Conservation (phyloP, 2,797 vertebrate genomes). For the Peromyscus eremicus region DNA sequence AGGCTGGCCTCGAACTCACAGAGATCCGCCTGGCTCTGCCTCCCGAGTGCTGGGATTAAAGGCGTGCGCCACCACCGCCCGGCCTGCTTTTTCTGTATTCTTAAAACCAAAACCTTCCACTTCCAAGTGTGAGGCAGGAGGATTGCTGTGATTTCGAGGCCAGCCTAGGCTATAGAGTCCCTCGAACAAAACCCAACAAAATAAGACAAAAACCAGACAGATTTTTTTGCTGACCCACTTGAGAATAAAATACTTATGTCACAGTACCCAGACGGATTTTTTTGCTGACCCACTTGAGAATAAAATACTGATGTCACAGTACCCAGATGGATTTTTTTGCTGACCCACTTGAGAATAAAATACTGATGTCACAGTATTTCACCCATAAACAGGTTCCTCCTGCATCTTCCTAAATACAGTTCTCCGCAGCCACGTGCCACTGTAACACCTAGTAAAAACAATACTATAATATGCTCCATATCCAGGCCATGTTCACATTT, state of each 20-base stretch:
- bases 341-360: constrained; percentile 39
- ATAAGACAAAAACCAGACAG: neutral
- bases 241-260: too few species aligned
- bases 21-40: too few species aligned
- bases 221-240: too few species aligned
- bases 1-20: too few species aligned
- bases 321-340: neutral
- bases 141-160: neutral
- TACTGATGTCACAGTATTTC: neutral
- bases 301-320: too few species aligned
- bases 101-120: constrained; percentile 35
- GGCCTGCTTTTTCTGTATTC: constrained; percentile 11
- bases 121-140: neutral
- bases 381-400: neutral
- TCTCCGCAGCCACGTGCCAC: neutral
- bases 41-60: too few species aligned
- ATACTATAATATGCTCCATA: neutral
- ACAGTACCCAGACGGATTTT: too few species aligned
- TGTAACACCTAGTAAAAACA: constrained; percentile 33
- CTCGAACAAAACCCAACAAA: neutral
- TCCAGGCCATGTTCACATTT: neutral
- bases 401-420: neutral
- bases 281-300: too few species aligned
- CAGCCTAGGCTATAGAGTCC: neutral
- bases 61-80: too few species aligned